Evolutionary conservation across 92 coral and sea anemone genomes (phyloP), one percentile per base, ranked within the genome.

Genomic region (Porites evermanni): DNA sequence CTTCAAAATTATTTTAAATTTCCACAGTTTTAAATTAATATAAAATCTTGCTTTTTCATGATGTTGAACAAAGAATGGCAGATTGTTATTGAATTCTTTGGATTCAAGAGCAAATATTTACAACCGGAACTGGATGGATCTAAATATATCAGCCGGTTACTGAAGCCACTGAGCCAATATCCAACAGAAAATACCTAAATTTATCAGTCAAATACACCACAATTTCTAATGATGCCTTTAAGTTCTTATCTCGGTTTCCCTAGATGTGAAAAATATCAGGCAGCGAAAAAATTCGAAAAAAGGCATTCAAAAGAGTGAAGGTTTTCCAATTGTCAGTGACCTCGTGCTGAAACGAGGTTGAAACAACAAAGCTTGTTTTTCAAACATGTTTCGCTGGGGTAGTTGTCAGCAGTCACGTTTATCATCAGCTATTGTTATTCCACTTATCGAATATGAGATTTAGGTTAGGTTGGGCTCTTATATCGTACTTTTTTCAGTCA

Each of bases 341-440:
- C 86, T 71, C 19, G 47, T 11, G 86, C 86, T 81, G 86, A 81
- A 81, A 81, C 86, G 32, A 56, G 38, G 14, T 38, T 59, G 78
- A 70, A 70, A 72, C 77, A 7, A 56, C 24, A 29, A 56, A 71
- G 66, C 56, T 38, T 32, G 81, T 72, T 23, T 29, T 81, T 16
- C 11, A 26, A 10, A 17, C 20, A 6, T 51, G 61, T 11, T 21
- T 18, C 7, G 32, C 2, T 66, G 0, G 53, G 23, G 16, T 20
- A 0, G 61, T 32, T 78, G 61, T 9, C 24, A 72, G 59, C 9
- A n/a, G 26, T 66, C 70, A 38, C 47, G 47, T 38, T 38, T 38
- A 38, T 38, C 47, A 38, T 38, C 47, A 38, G 47, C 47, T 38
- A 38, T 38, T 5, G 47, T 38, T 29, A 2, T 29, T 29, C 32